Base-by-base conservation (phyloP, 2,113 vertebrate species). In the Raphicerus campestris region DNA sequence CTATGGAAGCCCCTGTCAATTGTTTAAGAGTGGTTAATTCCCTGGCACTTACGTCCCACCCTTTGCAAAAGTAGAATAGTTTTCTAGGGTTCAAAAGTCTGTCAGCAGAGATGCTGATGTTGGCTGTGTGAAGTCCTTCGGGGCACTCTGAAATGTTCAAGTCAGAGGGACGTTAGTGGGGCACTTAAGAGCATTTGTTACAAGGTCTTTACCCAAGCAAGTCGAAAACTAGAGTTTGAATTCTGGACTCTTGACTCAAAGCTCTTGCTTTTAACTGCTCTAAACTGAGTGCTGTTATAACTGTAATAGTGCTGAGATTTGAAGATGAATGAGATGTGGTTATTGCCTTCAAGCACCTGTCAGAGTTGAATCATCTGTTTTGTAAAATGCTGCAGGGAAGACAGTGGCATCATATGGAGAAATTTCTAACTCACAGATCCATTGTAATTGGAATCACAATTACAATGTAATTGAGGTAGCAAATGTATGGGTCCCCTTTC, bases 151-250 rank as follows among this genome's bases (percentile, higher is more conserved):
- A 96, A 82, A 83, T 88, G 35, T 82, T 81, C 56, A 81, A 61
- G 89, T 92, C 81, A 89, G 94, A 92, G 83, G 28, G 13, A 84
- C 22, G 24, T 42, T 53, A 53, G 17, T 16, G n/a, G 32, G 80
- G 7, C 3, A 32, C 45, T n/a, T 84, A 60, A 81, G 6, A 88
- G 49, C 70, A 42, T 93, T 73, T 95, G 45, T 30, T 87, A 63
- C 47, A 70, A 61, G 61, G 49, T 75, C 58, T 53, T 56, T 77
- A 53, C 47, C 32, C 26, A 94, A 89, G 56, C 22, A 85, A 92
- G 14, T 63, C 20, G 93, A 96, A 87, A 94, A 95, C 56, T 88
- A 78, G 55, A 32, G 73, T 87, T 84, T 95, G 87, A 88, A 58
- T 73, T 56, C 53, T 93, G 87, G n/a, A 42, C 28, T 56, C 19